Evolutionary conservation across 2,797 vertebrate genomes (phyloP).

Genomic region (Fistularia tabacaria): DNA sequence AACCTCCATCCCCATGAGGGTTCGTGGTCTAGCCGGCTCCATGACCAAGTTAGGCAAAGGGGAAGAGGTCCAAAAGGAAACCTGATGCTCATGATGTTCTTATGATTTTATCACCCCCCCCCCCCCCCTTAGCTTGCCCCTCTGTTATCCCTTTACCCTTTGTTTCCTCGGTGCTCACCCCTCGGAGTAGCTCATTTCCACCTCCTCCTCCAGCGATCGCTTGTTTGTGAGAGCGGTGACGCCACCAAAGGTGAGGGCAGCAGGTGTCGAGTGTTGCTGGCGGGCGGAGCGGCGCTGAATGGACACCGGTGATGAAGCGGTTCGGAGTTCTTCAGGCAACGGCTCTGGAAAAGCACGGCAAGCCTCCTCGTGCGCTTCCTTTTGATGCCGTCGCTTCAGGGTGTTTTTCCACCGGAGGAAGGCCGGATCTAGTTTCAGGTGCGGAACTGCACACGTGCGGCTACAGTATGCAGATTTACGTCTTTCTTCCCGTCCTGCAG

Average conservation of each 20-base stretch:
- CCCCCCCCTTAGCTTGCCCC: neutral
- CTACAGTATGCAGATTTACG: constrained; percentile 8
- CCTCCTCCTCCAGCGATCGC: constrained; percentile 9
- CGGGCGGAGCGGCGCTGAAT: too few relatives aligned
- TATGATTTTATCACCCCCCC: neutral
- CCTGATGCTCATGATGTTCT: neutral
- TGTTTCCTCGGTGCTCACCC: neutral
- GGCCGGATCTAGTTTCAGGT: constrained; percentile 38
- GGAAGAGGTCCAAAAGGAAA: constrained; percentile 23
- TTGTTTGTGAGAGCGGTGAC: too few relatives aligned
- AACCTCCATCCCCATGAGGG: too few relatives aligned
- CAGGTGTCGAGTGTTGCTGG: too few relatives aligned
- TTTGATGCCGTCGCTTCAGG: constrained; percentile 23
- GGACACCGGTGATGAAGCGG: too few relatives aligned
- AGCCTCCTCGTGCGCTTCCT: constrained; percentile 20
- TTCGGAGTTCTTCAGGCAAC: neutral
- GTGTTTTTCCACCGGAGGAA: constrained; percentile 33
- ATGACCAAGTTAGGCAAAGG: constrained; percentile 65
- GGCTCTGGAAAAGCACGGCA: constrained; percentile 6
- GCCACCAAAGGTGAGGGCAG: too few relatives aligned
- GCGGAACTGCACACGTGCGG: constrained; percentile 20
- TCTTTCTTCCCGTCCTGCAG: constrained; percentile 13
- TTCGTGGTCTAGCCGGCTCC: constrained; percentile 16
- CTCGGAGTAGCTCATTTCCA: constrained; percentile 7
- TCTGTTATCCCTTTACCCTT: neutral